Evolutionary conservation across 2,113 vertebrate genomes (phyloP), one percentile per base, ranked within the genome.

Genomic region (Desmodus rotundus): DNA sequence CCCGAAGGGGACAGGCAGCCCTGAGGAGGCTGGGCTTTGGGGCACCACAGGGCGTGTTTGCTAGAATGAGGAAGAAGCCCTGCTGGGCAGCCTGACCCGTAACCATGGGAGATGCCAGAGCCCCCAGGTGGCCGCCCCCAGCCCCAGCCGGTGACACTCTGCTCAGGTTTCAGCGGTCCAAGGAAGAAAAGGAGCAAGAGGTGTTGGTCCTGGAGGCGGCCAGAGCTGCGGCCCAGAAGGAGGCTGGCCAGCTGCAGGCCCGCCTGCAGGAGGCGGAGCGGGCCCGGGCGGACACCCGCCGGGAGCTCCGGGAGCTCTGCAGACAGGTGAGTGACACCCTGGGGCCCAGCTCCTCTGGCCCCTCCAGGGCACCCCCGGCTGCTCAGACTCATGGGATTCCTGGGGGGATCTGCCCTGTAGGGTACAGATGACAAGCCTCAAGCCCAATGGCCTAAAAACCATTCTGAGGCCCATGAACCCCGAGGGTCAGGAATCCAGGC

Each of bases 131-230:
- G 10, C 26, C 15, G n/a, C 50, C 50, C 22, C 33, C 3, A 20
- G 41, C 12, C 38, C 20, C 26, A 70, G 68, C 70, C 38, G 1
- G 13, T 41, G 83, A 26, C 1, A 0, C 65, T 7, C 81, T 7
- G 20, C 80, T 50, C 93, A 99, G 99, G 67, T 97, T 99, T 68
- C 98, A 98, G 96, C 89, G 98, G 94, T 95, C 97, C 17, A 93
- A 97, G 70, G 98, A 99, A 84, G 99, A 99, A 94, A 97, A 95
- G 54, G 98, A 98, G 50, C 99, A 99, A 98, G 98, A 98, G 93
- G 80, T 98, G 77, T 50, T 92, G 13, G 82, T 98, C 11, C 97
- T 99, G 85, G 98, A 99, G 72, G 98, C 98, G 96, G 98, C 98
- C 43, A 98, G 70, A 45, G 98, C 95, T 0, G 97, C 95, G 0